Conservation (phyloP, 2,113 vertebrate species). For the Anhinga anhinga region DNA sequence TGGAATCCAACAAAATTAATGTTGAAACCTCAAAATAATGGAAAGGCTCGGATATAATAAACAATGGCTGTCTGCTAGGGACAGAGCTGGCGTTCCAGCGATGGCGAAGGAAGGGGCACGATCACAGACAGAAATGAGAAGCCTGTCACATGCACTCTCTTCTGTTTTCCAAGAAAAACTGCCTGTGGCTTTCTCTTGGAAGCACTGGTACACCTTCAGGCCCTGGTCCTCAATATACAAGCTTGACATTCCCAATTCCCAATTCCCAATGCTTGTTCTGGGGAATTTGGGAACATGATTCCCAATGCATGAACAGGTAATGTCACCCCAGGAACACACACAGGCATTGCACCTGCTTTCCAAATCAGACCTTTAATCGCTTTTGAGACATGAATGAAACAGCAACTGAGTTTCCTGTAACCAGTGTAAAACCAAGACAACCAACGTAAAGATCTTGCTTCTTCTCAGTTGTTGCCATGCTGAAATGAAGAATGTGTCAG, state of each 20-base stretch:
- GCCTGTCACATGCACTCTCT: neutral
- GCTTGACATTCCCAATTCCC: neutral
- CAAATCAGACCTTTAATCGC: neutral
- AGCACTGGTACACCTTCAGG: neutral
- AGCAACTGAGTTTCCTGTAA: neutral
- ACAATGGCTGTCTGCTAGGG: neutral
- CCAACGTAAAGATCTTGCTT: neutral
- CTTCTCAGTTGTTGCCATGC: neutral
- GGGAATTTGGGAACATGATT: neutral
- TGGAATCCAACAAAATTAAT: neutral
- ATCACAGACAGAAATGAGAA: neutral
- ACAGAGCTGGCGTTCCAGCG: neutral
- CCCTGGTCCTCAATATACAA: neutral
- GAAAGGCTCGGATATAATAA: neutral
- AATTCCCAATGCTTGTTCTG: neutral
- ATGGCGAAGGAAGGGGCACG: neutral
- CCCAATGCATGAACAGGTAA: neutral
- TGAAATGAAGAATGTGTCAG: neutral
- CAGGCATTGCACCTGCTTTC: fast-evolving
- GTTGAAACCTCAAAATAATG: neutral
- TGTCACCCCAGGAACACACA: neutral
- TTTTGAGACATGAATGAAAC: neutral
- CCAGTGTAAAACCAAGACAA: neutral
- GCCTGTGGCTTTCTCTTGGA: neutral
- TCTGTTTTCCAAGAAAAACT: neutral